Evolutionary conservation across 2,888 invertebrate species (phyloP), one percentile per base, ranked within the genome.

Genomic region (Lasioglossum leucozonium): DNA sequence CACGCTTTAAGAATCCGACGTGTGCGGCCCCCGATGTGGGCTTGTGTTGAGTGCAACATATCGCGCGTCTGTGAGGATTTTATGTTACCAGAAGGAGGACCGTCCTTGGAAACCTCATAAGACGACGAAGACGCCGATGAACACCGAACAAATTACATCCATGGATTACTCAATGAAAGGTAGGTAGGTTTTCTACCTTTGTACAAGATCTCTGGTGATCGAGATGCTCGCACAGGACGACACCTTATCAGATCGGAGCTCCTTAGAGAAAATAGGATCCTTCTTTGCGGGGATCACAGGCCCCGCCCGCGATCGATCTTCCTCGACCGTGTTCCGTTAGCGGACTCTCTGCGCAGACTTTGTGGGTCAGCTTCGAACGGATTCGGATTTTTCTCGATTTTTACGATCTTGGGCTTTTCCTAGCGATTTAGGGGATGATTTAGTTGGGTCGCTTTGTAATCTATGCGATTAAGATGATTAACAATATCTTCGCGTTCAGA

Each of bases 91-190:
- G 16, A 62, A 69, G 69, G 72, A 69, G 69, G 72, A 69, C 55
- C 72, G 76, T 84, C 72, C 79, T 84, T 69, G 69, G 47, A 2
- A n/a, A 44, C 67, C 72, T 65, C 65, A 74, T 77, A 71, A 79
- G 40, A 72, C 76, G 69, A 42, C 44, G 55, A 44, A 77, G 65
- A 75, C 81, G 74, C 72, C 77, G 81, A 77, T n/a, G 47, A 81
- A 72, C 34, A 3, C 22, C 34, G 18, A 84, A 85, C 90, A n/a
- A n/a, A n/a, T n/a, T n/a, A n/a, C n/a, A n/a, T n/a, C n/a, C n/a
- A 93, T 93, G 93, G 93, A 93, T 92, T 93, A 91, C 85, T 91
- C 93, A 79, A 91, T 85, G 76, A 93, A 93, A 92, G 93, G 93
- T 93, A 92, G 93, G 93, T 93, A 92, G 34, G 22, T 3, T 3